These are phyloP conservation scores for Malurus alboscapulatus DNA, from an alignment of 2,113 vertebrate genomes.

Conservation along the genomic window DNA sequence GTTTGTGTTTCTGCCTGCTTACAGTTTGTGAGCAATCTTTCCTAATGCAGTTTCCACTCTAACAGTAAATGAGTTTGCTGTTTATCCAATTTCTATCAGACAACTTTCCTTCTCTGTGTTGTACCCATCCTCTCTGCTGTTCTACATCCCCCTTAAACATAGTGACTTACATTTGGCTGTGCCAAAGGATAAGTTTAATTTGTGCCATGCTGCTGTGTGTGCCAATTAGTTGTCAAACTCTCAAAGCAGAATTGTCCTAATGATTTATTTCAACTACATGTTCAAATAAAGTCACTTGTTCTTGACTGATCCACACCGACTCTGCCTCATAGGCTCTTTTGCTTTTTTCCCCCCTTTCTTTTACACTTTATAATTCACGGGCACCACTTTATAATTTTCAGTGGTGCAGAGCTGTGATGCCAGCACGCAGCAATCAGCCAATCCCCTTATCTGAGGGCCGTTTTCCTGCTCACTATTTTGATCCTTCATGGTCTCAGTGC, in stretches of 20 bases:
- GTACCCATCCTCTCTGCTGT: not conserved
- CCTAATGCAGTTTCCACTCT: not conserved
- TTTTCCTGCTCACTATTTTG: not conserved
- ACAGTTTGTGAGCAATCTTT: not conserved
- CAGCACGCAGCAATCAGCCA: not conserved
- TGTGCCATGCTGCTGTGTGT: not conserved
- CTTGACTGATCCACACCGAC: not conserved
- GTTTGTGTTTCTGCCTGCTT: not conserved
- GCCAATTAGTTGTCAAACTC: not conserved
- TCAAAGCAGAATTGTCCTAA: not conserved
- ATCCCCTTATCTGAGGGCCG: not conserved
- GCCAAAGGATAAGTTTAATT: not conserved
- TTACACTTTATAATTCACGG: not conserved
- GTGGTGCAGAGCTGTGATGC: not conserved
- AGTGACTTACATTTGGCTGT: not conserved
- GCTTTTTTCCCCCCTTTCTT: fast-evolving
- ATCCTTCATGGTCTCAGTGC: not conserved
- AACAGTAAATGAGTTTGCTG: not conserved
- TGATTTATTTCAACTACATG: fast-evolving
- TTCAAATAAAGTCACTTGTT: not conserved
- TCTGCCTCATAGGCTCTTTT: not conserved
- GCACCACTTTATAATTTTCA: not conserved
- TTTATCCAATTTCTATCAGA: not conserved
- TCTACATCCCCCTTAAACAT: not conserved
- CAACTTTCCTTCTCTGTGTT: not conserved